phyloP scores from a whole-genome alignment of 2,888 invertebrate genomes.

The Crematogaster levior region DNA sequence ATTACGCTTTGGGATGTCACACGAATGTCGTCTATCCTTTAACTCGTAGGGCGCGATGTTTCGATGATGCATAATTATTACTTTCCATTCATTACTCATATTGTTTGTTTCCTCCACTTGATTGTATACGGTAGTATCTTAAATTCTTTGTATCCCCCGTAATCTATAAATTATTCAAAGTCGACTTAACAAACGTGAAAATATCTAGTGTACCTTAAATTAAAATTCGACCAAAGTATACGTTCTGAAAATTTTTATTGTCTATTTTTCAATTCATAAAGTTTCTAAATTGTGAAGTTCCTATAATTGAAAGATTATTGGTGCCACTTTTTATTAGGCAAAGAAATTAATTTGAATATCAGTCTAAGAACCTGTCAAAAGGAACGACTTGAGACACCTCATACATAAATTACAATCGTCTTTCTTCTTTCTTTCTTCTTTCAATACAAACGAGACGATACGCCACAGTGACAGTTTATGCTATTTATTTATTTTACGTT shows the following conservation, averaged over 20 bases:
- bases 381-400: neutral
- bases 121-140: neutral
- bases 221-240: conserved; percentile 21
- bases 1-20: neutral
- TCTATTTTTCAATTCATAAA: neutral
- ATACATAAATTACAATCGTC: neutral
- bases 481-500: conserved; percentile 37
- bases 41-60: neutral
- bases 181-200: neutral
- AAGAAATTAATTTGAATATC: neutral
- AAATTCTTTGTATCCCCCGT: neutral
- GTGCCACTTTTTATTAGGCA: neutral
- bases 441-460: neutral
- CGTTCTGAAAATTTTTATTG: neutral
- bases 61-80: conserved; percentile 2
- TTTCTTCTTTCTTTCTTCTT: too few species aligned
- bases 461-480: conserved; percentile 7
- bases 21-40: neutral
- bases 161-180: neutral
- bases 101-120: neutral
- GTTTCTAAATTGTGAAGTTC: neutral
- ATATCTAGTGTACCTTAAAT: neutral
- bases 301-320: neutral
- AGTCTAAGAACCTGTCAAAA: neutral
- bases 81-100: conserved; percentile 6